These are phyloP conservation scores for Esox niger DNA, from an alignment of 2,113 vertebrate genomes.

Conservation along the genomic window DNA sequence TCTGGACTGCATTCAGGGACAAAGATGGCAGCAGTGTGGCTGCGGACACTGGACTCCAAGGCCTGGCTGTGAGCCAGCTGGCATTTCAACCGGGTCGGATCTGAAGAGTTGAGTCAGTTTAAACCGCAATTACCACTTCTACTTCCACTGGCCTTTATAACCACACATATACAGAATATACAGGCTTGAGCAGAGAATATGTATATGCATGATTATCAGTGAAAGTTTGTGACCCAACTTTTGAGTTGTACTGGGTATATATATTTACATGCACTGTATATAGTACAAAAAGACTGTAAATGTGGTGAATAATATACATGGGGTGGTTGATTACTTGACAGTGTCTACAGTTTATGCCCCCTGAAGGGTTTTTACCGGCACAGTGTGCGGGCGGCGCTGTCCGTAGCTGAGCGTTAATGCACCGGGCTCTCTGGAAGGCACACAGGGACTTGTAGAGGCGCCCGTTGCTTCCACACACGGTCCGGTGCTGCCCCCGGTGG, in stretches of 20 bases:
- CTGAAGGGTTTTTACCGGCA: constrained; percentile 30
- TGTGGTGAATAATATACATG: no score
- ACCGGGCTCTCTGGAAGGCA: constrained; percentile 61
- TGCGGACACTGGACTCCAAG: constrained; percentile 38
- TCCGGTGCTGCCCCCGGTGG: constrained; percentile 52
- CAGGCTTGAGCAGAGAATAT: no score
- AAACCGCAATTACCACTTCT: not conserved
- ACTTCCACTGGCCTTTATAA: not conserved
- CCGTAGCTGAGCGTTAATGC: constrained; percentile 55
- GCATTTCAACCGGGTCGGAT: constrained; percentile 56
- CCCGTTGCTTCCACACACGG: constrained; percentile 62
- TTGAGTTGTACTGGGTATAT: no score
- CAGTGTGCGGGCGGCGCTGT: constrained; percentile 42
- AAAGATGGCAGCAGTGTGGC: constrained; percentile 37
- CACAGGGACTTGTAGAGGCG: constrained; percentile 61
- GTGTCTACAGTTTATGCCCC: no score
- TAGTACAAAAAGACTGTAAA: no score
- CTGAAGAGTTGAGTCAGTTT: constrained; percentile 38
- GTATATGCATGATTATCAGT: no score
- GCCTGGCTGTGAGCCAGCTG: constrained; percentile 60
- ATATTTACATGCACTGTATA: not conserved
- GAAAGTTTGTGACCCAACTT: no score
- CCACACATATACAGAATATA: no score
- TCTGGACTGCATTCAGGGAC: constrained; percentile 60
- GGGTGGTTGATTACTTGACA: no score